These are phyloP conservation scores for Druceiella hillmani DNA, from an alignment of 2,888 invertebrate species.

Conservation along the genomic window DNA sequence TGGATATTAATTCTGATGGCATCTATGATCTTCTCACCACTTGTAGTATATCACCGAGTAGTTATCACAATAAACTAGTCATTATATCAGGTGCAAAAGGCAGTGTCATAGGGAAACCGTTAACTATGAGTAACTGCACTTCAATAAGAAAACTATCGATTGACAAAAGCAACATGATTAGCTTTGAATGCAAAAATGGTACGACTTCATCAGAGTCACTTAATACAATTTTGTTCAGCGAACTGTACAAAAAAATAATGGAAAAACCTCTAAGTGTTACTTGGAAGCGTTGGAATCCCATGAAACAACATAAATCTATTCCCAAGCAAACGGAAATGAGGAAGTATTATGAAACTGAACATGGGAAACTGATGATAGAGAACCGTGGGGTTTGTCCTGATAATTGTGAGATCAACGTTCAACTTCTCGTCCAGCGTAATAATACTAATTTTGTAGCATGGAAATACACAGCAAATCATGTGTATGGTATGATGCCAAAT, in stretches of 20 bases:
- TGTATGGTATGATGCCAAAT: slow-evolving; percentile 68
- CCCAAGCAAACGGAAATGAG: no score
- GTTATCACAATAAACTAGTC: slow-evolving; percentile 56
- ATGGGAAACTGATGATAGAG: slow-evolving; percentile 60
- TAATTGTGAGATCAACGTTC: slow-evolving; percentile 57
- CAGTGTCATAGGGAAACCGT: slow-evolving; percentile 57
- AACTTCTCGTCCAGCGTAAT: slow-evolving; percentile 51
- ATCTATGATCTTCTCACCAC: slow-evolving; percentile 63
- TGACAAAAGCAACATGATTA: slow-evolving; percentile 43
- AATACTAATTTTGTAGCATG: slow-evolving; percentile 51
- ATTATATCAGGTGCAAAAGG: slow-evolving; percentile 69
- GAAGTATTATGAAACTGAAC: no score
- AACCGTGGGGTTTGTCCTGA: slow-evolving; percentile 69
- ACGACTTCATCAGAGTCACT: slow-evolving; percentile 48
- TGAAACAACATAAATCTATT: no score
- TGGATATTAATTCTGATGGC: slow-evolving; percentile 67
- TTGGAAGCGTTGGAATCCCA: no score
- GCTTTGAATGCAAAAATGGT: slow-evolving; percentile 55
- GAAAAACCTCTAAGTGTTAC: slow-evolving; percentile 30
- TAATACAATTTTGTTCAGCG: slow-evolving; percentile 36
- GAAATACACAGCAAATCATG: slow-evolving; percentile 57
- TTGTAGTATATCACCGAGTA: slow-evolving; percentile 46
- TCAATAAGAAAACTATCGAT: slow-evolving; percentile 53
- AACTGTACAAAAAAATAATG: slow-evolving; percentile 38
- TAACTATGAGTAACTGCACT: slow-evolving; percentile 54